A percentile compares a stretch with the other conserved stretches of the same genome.
phyloP scores from a whole-genome alignment of 2,797 vertebrate species.

The Microhierax caerulescens region DNA sequence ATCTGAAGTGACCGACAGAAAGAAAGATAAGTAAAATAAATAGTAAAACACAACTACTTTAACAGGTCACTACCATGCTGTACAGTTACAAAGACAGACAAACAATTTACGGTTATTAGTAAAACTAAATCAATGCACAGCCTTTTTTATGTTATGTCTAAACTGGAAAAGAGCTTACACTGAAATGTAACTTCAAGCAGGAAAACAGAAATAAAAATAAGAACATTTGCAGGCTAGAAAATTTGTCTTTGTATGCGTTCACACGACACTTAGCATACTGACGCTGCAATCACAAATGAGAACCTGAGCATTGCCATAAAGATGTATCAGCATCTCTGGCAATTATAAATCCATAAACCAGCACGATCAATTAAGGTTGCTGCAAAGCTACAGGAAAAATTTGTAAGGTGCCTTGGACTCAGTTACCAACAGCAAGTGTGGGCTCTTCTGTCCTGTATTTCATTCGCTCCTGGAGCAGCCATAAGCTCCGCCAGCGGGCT shows the following conservation, averaged over 20 bases:
- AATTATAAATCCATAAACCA: not conserved
- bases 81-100: not conserved
- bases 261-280: not conserved
- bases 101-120: not conserved
- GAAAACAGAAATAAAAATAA: not conserved
- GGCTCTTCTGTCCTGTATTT: fast-evolving
- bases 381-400: not conserved
- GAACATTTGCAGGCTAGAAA: not conserved
- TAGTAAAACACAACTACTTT: not conserved
- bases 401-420: not conserved
- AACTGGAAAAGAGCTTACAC: not conserved
- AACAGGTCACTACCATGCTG: not conserved
- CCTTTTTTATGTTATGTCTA: not conserved
- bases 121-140: not conserved
- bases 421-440: not conserved
- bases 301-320: not conserved
- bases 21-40: not conserved
- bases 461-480: not conserved
- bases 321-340: fast-evolving
- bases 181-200: not conserved
- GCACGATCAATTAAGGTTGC: not conserved
- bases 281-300: not conserved
- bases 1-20: not conserved
- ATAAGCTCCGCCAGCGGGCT: not conserved
- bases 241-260: not conserved